These are phyloP conservation scores for Diabrotica balteata DNA, from an alignment of 2,888 invertebrate species.

Conservation along the genomic window DNA sequence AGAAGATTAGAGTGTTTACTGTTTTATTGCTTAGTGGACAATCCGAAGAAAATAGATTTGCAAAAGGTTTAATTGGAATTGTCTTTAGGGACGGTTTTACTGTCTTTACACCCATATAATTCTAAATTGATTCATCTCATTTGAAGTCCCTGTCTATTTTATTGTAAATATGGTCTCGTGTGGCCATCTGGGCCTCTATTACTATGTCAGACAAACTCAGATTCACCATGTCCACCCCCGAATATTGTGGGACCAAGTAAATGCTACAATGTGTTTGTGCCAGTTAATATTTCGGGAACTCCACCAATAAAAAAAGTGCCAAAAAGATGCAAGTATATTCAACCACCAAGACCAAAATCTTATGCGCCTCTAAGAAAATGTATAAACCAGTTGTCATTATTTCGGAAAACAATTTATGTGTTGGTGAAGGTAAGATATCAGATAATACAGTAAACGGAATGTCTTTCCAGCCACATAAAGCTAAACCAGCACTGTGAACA, in stretches of 20 bases:
- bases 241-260: slow-evolving; percentile 46
- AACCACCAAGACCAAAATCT: slow-evolving; percentile 66
- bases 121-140: slow-evolving; percentile 33
- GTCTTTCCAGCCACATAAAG: slow-evolving; percentile 65
- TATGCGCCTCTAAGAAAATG: slow-evolving; percentile 67
- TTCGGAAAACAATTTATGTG: slow-evolving; percentile 57
- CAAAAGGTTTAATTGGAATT: too few species aligned
- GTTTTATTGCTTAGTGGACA: too few species aligned
- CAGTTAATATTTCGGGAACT: slow-evolving; percentile 39
- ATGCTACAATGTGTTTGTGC: slow-evolving; percentile 50
- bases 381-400: slow-evolving; percentile 54
- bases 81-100: too few species aligned
- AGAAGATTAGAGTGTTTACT: too few species aligned
- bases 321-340: slow-evolving; percentile 60
- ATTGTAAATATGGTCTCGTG: slow-evolving; percentile 45
- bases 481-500: slow-evolving; percentile 66
- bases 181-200: slow-evolving; percentile 43
- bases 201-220: slow-evolving; percentile 22
- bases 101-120: too few species aligned
- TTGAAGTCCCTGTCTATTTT: slow-evolving; percentile 21
- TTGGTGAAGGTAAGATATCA: slow-evolving; percentile 60
- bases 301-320: slow-evolving; percentile 43
- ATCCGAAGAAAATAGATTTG: too few species aligned
- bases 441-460: slow-evolving; percentile 67
- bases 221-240: slow-evolving; percentile 31